Evolutionary conservation across 2,888 invertebrate genomes (phyloP).

Genomic region (Euplagia quadripunctaria): DNA sequence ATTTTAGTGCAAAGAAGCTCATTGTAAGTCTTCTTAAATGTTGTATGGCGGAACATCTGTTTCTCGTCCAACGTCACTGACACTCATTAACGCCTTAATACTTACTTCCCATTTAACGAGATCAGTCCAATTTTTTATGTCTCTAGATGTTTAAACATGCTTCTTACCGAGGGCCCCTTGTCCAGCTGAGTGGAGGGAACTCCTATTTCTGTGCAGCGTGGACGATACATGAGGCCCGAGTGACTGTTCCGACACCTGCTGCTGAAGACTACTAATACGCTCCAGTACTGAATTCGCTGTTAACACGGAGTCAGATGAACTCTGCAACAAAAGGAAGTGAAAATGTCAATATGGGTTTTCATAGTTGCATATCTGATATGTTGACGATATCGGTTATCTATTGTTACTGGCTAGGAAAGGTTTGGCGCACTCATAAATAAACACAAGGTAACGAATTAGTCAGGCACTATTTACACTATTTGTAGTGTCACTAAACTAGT

Average conservation of each 20-base stretch:
- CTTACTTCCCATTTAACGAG: background rate
- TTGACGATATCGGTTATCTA: background rate
- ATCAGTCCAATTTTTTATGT: background rate
- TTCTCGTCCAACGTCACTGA: background rate
- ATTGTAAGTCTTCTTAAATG: too few relatives aligned
- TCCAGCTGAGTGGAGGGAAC: slow-evolving; percentile 73
- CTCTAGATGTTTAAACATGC: too few relatives aligned
- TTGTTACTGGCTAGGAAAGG: background rate
- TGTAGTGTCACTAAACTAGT: background rate
- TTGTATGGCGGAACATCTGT: background rate
- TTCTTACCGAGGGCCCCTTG: slow-evolving; percentile 70
- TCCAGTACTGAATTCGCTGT: slow-evolving; percentile 78
- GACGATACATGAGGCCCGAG: slow-evolving; percentile 62
- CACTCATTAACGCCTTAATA: background rate
- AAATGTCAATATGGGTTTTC: background rate
- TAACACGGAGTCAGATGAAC: slow-evolving; percentile 88
- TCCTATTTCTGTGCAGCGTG: slow-evolving; percentile 80
- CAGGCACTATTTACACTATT: too few relatives aligned
- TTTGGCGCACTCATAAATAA: background rate
- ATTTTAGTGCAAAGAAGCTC: too few relatives aligned
- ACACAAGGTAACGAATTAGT: background rate
- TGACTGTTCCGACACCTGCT: slow-evolving; percentile 62
- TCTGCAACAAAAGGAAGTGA: slow-evolving; percentile 71
- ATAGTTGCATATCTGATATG: background rate
- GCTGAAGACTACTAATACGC: slow-evolving; percentile 89